phyloP scores from a whole-genome alignment of 2,797 vertebrate species.

The Monodelphis domestica region DNA sequence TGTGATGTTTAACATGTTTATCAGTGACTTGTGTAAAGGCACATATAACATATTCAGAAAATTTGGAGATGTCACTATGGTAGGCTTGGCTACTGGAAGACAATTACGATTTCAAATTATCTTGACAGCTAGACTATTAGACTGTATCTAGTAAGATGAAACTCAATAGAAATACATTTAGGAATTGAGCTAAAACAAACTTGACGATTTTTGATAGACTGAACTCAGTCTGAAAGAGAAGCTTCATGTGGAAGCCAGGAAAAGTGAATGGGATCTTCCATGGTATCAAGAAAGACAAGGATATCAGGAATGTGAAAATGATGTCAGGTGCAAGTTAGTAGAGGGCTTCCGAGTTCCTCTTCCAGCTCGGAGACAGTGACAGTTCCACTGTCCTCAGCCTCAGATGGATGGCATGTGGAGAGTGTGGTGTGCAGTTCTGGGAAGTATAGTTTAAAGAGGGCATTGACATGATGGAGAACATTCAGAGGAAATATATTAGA shows the following conservation, averaged over 20 bases:
- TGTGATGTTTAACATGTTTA: not conserved
- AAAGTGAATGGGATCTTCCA: not conserved
- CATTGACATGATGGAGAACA: not conserved
- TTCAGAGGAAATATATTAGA: not conserved
- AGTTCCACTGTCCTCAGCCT: not conserved
- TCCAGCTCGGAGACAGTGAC: not conserved
- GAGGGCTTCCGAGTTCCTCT: not conserved
- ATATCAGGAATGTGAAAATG: no score
- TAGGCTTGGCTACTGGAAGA: not conserved
- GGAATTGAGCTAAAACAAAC: not conserved
- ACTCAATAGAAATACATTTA: not conserved
- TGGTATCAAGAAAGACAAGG: not conserved
- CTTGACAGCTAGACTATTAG: not conserved
- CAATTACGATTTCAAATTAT: not conserved
- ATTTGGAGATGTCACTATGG: not conserved
- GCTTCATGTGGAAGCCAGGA: not conserved
- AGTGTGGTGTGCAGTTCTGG: not conserved
- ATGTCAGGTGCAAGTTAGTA: not conserved
- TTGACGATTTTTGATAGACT: not conserved
- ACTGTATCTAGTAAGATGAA: not conserved
- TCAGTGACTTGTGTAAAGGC: not conserved
- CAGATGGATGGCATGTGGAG: not conserved
- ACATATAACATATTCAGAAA: not conserved
- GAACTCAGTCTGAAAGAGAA: not conserved
- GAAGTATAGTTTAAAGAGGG: not conserved